Percentiles rank a stretch among this genome's conserved stretches.
Evolutionary conservation across 1,140 invertebrate genomes (phyloP).

Genomic region (Ectropis grisescens): DNA sequence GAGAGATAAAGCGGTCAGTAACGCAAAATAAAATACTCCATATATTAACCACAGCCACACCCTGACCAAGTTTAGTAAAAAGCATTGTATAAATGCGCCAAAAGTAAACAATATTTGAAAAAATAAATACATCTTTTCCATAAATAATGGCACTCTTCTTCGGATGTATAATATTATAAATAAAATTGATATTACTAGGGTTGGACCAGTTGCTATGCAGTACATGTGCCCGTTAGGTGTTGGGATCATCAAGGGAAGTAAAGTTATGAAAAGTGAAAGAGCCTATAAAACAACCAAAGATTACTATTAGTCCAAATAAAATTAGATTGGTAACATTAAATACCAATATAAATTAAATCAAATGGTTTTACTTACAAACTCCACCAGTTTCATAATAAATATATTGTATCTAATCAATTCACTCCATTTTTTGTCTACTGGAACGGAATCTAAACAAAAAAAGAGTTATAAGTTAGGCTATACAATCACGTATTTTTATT

Average conservation of each 20-base stretch:
- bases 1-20: conserved; percentile 39
- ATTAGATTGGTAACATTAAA: no score
- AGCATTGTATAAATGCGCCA: conserved; percentile 59
- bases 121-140: conserved; percentile 64
- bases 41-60: conserved; percentile 58
- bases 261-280: conserved; percentile 36
- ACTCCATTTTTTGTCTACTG: conserved; percentile 57
- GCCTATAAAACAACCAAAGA: conserved; percentile 36
- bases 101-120: conserved; percentile 64
- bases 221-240: conserved; percentile 57
- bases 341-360: no score
- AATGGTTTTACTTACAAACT: conserved; percentile 67
- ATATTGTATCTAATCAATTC: conserved; percentile 60
- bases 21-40: conserved; percentile 47
- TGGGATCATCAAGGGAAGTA: conserved; percentile 35
- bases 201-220: conserved; percentile 55
- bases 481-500: no score
- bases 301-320: no score
- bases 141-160: conserved; percentile 53
- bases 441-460: conserved; percentile 52
- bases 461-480: not conserved
- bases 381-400: conserved; percentile 60
- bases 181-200: conserved; percentile 48
- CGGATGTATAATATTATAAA: conserved; percentile 55
- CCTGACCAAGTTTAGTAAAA: conserved; percentile 47